These are phyloP conservation scores for Limosa lapponica DNA, from an alignment of 2,797 vertebrate species.

Conservation along the genomic window DNA sequence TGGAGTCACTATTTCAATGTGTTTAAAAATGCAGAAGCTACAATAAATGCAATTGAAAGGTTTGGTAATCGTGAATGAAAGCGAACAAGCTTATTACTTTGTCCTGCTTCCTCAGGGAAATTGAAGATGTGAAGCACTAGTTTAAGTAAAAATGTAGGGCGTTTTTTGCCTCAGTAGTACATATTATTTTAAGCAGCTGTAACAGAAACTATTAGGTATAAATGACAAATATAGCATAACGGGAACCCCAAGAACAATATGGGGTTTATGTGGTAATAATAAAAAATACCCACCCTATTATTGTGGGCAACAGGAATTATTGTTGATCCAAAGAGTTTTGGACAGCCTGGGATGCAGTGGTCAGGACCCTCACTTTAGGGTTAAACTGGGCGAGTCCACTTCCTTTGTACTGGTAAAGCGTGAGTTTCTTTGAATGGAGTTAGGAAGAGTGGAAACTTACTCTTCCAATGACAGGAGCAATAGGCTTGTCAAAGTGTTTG, in stretches of 20 bases:
- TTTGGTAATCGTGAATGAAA: conserved; percentile 14
- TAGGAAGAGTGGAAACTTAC: background rate
- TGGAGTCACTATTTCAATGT: background rate
- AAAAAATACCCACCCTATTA: background rate
- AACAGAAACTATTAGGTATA: background rate
- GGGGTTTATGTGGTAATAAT: background rate
- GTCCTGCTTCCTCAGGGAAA: background rate
- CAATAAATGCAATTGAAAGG: background rate
- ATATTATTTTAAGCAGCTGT: background rate
- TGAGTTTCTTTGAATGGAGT: background rate
- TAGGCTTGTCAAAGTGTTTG: background rate
- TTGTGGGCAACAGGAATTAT: background rate
- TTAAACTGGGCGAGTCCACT: background rate
- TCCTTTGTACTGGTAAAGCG: background rate
- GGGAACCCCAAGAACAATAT: background rate
- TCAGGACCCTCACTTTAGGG: background rate
- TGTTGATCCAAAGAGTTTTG: background rate
- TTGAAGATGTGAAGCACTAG: background rate
- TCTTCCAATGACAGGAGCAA: background rate
- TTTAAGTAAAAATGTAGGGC: background rate
- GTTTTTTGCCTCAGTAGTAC: background rate
- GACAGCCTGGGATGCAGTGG: background rate
- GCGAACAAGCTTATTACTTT: background rate
- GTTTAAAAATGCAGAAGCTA: conserved; percentile 32
- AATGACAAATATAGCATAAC: background rate